A percentile compares a stretch with the other conserved stretches of the same genome.
Evolutionary conservation across 1,140 invertebrate genomes (phyloP).

Genomic region (Drosophila repleta): DNA sequence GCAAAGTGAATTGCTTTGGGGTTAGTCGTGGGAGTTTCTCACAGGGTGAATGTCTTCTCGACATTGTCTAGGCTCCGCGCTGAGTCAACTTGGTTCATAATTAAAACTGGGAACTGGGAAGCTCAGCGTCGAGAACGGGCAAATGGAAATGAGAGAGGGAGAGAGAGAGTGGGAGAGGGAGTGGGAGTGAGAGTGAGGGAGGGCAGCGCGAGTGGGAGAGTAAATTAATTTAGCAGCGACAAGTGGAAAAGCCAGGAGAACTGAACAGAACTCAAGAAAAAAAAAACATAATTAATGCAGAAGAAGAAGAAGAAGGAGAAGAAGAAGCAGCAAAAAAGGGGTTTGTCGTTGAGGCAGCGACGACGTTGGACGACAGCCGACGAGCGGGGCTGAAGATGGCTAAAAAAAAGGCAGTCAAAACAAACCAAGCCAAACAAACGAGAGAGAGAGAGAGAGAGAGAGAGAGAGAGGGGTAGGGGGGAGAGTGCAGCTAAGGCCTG

Average conservation of each 20-base stretch:
- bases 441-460: slow-evolving; percentile 15
- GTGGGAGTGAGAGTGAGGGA: neutral
- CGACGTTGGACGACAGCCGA: slow-evolving; percentile 42
- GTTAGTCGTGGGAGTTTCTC: neutral
- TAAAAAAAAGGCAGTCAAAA: slow-evolving; percentile 51
- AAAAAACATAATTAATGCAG: slow-evolving; percentile 17
- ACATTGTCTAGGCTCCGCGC: neutral
- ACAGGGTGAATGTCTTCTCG: neutral
- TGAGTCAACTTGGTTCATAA: neutral
- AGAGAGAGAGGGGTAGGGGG: neutral
- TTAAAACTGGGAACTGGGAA: slow-evolving; percentile 1
- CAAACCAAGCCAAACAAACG: slow-evolving; percentile 62
- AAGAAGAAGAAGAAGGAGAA: neutral
- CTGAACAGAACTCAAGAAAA: slow-evolving; percentile 41
- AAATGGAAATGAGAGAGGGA: neutral
- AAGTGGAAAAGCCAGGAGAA: slow-evolving; percentile 45
- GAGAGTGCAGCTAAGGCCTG: neutral
- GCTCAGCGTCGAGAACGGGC: neutral
- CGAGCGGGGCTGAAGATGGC: slow-evolving; percentile 13
- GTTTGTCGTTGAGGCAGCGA: neutral
- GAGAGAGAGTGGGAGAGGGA: neutral
- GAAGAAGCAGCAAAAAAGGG: slow-evolving; percentile 12
- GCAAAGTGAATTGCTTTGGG: neutral
- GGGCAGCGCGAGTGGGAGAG: slow-evolving; percentile 15
- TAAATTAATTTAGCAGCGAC: slow-evolving; percentile 67